A percentile compares a stretch with the other conserved stretches of the same genome.
Conservation (phyloP, 1,140 invertebrate genomes). For the Marisa cornuarietis region DNA sequence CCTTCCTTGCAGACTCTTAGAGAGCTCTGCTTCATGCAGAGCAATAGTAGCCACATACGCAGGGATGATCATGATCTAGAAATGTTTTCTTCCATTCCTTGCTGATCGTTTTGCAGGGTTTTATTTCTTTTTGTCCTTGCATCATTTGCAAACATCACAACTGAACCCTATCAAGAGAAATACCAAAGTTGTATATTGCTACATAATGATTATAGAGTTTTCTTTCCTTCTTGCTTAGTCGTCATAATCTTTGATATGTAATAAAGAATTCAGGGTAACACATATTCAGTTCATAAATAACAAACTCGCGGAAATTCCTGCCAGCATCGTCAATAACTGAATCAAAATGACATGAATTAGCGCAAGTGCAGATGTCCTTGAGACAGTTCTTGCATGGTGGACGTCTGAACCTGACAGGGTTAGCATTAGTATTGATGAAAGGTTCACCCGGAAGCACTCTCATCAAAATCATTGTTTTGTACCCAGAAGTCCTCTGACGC, state of each 20-base stretch:
- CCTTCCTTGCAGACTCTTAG: too few relatives aligned
- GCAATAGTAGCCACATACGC: too few relatives aligned
- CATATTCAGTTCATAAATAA: constrained; percentile 45
- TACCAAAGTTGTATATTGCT: too few relatives aligned
- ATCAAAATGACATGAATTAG: constrained; percentile 16
- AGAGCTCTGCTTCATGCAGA: too few relatives aligned
- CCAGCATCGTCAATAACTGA: constrained; percentile 46
- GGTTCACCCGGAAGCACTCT: constrained; percentile 37
- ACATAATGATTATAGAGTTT: too few relatives aligned
- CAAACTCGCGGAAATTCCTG: constrained; percentile 50
- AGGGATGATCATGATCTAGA: too few relatives aligned
- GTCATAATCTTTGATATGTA: constrained; percentile 39
- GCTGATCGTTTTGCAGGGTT: too few relatives aligned
- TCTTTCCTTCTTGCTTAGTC: too few relatives aligned
- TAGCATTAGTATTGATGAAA: constrained; percentile 20
- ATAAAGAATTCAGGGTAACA: constrained; percentile 56
- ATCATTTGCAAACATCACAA: too few relatives aligned
- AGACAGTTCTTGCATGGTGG: constrained; percentile 34
- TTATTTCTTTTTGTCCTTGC: too few relatives aligned
- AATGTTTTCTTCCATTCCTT: too few relatives aligned
- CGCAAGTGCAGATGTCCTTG: constrained; percentile 20
- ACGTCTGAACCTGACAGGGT: constrained; percentile 21
- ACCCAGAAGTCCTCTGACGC: constrained; percentile 19
- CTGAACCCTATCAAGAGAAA: too few relatives aligned
- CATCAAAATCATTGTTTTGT: constrained; percentile 36